These are phyloP conservation scores for Dasypogon diadema DNA, from an alignment of 2,888 invertebrate species.

Conservation along the genomic window DNA sequence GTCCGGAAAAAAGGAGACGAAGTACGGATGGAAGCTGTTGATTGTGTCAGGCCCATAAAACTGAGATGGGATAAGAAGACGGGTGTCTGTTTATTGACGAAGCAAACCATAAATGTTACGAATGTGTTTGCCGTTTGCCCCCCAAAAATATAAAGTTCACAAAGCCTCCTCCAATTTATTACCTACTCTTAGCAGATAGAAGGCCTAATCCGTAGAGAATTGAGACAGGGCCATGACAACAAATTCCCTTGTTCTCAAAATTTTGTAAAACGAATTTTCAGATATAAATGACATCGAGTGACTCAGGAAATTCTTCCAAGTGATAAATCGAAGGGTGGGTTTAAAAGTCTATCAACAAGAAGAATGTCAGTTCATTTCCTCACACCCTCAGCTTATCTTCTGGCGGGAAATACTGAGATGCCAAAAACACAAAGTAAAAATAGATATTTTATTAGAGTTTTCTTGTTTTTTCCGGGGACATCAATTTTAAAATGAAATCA, in stretches of 20 bases:
- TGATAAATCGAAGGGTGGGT: not conserved
- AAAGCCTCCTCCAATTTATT: constrained; percentile 37
- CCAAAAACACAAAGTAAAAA: too few species aligned
- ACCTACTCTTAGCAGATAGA: constrained; percentile 1
- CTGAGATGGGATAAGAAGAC: constrained; percentile 3
- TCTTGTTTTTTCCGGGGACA: too few species aligned
- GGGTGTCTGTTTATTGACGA: constrained; percentile 17
- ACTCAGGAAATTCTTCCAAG: constrained; percentile 23
- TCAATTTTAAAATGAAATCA: too few species aligned
- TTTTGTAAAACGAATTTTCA: constrained; percentile 27
- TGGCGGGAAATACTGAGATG: too few species aligned
- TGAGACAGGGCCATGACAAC: not conserved
- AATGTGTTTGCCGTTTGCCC: not conserved
- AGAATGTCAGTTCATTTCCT: not conserved
- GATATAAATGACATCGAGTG: constrained; percentile 21
- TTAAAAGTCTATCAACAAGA: not conserved
- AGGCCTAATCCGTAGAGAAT: constrained; percentile 11
- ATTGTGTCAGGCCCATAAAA: constrained; percentile 15
- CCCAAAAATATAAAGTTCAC: not conserved
- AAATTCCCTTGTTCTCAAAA: constrained; percentile 33
- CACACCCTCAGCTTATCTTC: too few species aligned
- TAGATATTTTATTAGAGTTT: too few species aligned
- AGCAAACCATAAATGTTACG: constrained; percentile 35
- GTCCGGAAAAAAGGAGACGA: not conserved
- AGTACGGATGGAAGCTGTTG: constrained; percentile 5